A percentile compares a stretch with the other conserved stretches of the same genome.
Conservation (phyloP, 1,140 invertebrate species). For the Cyphomyrmex costatus region DNA sequence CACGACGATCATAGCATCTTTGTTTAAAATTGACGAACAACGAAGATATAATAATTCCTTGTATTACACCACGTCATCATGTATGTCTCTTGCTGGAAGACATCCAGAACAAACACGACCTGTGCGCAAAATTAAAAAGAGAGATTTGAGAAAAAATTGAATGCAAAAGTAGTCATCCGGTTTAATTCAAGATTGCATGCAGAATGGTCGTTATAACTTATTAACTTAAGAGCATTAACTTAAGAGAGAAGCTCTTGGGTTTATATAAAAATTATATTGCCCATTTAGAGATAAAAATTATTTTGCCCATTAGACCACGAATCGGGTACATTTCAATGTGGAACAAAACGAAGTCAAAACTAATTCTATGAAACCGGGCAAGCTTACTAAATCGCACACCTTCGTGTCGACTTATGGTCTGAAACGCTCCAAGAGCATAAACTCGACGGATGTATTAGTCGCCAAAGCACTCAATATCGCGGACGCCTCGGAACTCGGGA, state of each 20-base stretch:
- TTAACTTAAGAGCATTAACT: no score
- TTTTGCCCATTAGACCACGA: slow-evolving; percentile 79
- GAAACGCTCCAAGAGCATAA: slow-evolving; percentile 94
- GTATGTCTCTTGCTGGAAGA: no score
- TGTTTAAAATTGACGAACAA: no score
- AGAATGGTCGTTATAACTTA: neutral
- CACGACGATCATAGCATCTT: no score
- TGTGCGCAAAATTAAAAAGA: neutral
- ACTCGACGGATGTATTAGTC: slow-evolving; percentile 89
- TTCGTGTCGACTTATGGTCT: slow-evolving; percentile 87
- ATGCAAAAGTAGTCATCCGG: neutral
- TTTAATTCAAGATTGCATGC: neutral
- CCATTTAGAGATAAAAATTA: neutral
- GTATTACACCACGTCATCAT: no score
- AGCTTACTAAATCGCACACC: slow-evolving; percentile 84
- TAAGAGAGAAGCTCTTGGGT: neutral
- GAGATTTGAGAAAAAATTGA: neutral
- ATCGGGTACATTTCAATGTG: slow-evolving; percentile 87
- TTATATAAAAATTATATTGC: neutral
- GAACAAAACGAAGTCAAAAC: slow-evolving; percentile 79
- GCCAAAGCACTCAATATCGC: slow-evolving; percentile 88
- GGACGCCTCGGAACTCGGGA: slow-evolving; percentile 91
- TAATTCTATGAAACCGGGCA: slow-evolving; percentile 79
- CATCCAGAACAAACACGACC: neutral
- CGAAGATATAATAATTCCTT: no score